Base-by-base conservation (phyloP, 2,888 invertebrate species). In the Trissolcus brochymenae region DNA sequence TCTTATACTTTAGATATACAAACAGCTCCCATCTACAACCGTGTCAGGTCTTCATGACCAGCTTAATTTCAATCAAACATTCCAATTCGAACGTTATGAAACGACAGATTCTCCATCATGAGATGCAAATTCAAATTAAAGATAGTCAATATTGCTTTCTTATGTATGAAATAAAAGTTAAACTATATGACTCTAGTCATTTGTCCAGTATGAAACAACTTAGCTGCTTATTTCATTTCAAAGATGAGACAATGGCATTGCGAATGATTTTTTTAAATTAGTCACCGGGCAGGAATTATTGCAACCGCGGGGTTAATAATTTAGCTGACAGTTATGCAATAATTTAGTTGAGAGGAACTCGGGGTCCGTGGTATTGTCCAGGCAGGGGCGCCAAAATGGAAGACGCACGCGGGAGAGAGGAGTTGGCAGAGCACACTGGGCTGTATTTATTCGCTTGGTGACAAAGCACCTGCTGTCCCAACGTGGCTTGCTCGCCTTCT, bases 391-490 rank as follows among this genome's bases (percentile, higher is more conserved):
- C 78, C 73, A 74, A 79, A 79, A 76, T 74, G 74, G 72, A 71
- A 76, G 73, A 80, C 76, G 76, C 78, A 72, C 62, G 65, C 64
- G 66, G 70, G 73, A 79, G 81, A 82, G 73, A 74, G 80, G 78
- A 80, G 79, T 11, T 35, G 80, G 73, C 76, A 83, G 71, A 79
- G 76, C 82, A 82, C 82, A 82, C 81, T 83, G 82, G 83, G 83
- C 81, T 81, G 85, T 87, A 87, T 87, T 87, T 87, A 87, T 87
- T 86, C 84, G 83, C 83, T 81, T 84, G 83, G 86, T 87, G 87
- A 88, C 88, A 87, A 88, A 88, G 88, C 88, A 88, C 88, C 88
- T 87, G 88, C 87, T 87, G 87, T 86, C 86, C 82, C 82, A 81
- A 81, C 81, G 82, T 82, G 79, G 80, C 81, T 81, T 65, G 81